A percentile compares a stretch with the other conserved stretches of the same genome.
Conservation (phyloP, 2,888 invertebrate species). For the Oxytorus armatus region DNA sequence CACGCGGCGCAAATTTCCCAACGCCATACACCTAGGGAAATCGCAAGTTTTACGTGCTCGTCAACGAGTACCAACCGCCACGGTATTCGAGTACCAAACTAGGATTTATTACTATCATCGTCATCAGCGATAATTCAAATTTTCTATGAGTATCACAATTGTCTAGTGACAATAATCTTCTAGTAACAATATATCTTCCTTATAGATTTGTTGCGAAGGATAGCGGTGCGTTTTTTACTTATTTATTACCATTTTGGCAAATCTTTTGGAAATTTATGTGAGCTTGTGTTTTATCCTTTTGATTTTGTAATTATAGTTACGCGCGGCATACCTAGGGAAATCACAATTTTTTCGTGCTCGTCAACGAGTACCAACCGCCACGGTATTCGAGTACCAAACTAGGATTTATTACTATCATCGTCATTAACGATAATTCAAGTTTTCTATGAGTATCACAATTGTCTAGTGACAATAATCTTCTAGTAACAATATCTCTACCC, state of each 20-base stretch:
- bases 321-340: constrained; percentile 41
- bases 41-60: constrained; percentile 21
- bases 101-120: constrained; percentile 10
- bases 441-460: too few species aligned
- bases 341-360: constrained; percentile 22
- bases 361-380: constrained; percentile 52
- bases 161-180: too few species aligned
- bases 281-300: background rate
- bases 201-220: too few species aligned
- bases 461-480: too few species aligned
- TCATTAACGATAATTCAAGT: background rate
- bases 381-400: constrained; percentile 59
- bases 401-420: constrained; percentile 10
- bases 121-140: background rate
- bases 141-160: too few species aligned
- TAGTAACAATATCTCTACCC: background rate
- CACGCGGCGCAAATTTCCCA: constrained; percentile 54
- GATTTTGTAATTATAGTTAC: constrained; percentile 8
- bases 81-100: constrained; percentile 59
- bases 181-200: background rate
- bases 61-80: constrained; percentile 52
- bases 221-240: too few species aligned
- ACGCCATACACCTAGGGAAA: constrained; percentile 50
- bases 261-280: background rate
- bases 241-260: background rate